These are phyloP conservation scores for Alloscopus bannaensis DNA, from an alignment of 2,888 invertebrate species.

Conservation along the genomic window DNA sequence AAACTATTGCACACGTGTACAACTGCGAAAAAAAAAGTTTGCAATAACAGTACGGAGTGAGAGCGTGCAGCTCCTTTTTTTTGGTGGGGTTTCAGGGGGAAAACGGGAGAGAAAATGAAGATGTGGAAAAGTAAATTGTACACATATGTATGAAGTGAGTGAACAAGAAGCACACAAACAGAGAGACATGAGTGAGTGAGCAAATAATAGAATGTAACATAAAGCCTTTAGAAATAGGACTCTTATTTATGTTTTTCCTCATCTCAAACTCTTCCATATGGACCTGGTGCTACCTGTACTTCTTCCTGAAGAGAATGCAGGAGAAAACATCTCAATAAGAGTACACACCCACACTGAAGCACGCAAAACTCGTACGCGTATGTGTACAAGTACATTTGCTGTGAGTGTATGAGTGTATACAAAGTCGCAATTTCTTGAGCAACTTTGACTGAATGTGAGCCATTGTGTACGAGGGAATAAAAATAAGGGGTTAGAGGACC, in stretches of 20 bases:
- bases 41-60: neutral
- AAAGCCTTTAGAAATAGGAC: slow-evolving; percentile 40
- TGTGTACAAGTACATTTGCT: too few species aligned
- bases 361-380: too few species aligned
- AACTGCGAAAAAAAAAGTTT: neutral
- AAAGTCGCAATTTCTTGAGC: too few species aligned
- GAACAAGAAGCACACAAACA: too few species aligned
- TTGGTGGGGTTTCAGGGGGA: neutral
- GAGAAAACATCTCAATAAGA: too few species aligned
- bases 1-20: neutral
- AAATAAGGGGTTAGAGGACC: slow-evolving; percentile 44
- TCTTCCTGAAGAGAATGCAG: too few species aligned
- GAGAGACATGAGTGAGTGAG: slow-evolving; percentile 52
- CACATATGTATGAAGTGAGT: slow-evolving; percentile 15
- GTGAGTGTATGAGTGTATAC: too few species aligned
- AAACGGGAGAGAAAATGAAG: slow-evolving; percentile 26
- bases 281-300: too few species aligned
- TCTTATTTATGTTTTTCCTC: too few species aligned
- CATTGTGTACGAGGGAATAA: slow-evolving; percentile 26
- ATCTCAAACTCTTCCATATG: too few species aligned
- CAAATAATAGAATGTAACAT: slow-evolving; percentile 47
- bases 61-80: neutral
- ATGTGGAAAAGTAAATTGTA: slow-evolving; percentile 29
- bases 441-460: too few species aligned
- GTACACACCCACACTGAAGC: too few species aligned